Conservation (phyloP, 1,140 invertebrate species). For the Physella acuta region DNA sequence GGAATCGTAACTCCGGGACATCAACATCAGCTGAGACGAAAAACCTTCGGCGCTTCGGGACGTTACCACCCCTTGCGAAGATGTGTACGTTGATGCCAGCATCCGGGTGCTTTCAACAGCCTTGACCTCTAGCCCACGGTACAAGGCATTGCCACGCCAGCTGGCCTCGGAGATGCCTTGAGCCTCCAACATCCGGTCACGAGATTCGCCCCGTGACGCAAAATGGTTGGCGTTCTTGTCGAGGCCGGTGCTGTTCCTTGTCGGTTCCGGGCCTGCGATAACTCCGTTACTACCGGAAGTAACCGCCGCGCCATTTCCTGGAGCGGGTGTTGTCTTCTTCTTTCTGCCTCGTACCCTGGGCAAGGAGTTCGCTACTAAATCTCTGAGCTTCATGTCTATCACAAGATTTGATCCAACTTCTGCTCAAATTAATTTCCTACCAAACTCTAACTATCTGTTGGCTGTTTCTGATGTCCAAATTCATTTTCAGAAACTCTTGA, state of each 20-base stretch:
- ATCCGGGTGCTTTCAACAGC: not conserved
- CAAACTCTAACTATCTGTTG: too few species aligned
- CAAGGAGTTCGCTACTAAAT: slow-evolving; percentile 41
- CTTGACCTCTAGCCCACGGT: slow-evolving; percentile 11
- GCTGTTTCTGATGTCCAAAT: too few species aligned
- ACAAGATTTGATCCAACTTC: too few species aligned
- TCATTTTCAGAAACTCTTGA: too few species aligned
- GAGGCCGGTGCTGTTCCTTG: not conserved
- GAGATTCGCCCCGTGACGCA: not conserved
- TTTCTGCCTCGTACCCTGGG: slow-evolving; percentile 36
- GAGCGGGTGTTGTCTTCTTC: slow-evolving; percentile 24
- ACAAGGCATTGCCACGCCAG: slow-evolving; percentile 20
- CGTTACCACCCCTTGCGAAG: slow-evolving; percentile 15
- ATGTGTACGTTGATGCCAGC: not conserved
- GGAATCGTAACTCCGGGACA: slow-evolving; percentile 13
- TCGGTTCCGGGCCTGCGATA: not conserved
- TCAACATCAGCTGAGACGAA: slow-evolving; percentile 9
- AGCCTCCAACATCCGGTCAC: not conserved
- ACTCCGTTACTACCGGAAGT: too few species aligned
- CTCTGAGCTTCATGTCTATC: slow-evolving; percentile 41
- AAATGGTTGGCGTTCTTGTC: not conserved
- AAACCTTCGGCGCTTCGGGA: slow-evolving; percentile 24
- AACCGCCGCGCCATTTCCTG: slow-evolving; percentile 6
- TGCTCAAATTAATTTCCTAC: too few species aligned
- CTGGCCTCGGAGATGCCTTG: slow-evolving; percentile 1